phyloP scores from a whole-genome alignment of 2,888 invertebrate genomes.

The Sinohyriopsis cumingii region DNA sequence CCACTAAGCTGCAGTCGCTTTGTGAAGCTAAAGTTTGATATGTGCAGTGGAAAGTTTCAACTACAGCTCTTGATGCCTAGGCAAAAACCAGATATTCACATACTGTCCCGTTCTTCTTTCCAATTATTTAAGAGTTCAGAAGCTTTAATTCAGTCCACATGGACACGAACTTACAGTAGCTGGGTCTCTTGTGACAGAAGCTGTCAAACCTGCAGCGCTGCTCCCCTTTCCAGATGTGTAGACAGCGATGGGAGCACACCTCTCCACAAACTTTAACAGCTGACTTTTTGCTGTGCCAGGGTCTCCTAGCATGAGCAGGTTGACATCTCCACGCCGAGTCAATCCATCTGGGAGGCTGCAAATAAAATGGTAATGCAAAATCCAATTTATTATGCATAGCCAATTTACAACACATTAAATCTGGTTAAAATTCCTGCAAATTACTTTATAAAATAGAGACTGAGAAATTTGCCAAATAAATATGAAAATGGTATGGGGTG shows the following conservation, averaged over 20 bases:
- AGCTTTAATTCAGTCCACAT: too few species aligned
- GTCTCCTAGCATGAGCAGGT: slow-evolving; percentile 94
- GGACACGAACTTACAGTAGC: slow-evolving; percentile 79
- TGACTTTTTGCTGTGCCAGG: slow-evolving; percentile 99
- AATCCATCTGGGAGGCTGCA: slow-evolving; percentile 91
- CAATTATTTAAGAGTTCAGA: too few species aligned
- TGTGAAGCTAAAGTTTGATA: too few species aligned
- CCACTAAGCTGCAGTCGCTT: too few species aligned
- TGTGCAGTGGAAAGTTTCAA: too few species aligned
- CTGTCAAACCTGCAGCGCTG: slow-evolving; percentile 98
- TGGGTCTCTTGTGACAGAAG: slow-evolving; percentile 96
- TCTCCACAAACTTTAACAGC: slow-evolving; percentile 96
- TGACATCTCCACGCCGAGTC: slow-evolving; percentile 96
- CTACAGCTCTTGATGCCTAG: too few species aligned
- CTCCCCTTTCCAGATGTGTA: slow-evolving; percentile 99
- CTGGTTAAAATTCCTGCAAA: too few species aligned
- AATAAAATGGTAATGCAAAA: not conserved
- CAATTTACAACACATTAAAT: not conserved
- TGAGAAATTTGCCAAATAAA: not conserved
- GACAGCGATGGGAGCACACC: slow-evolving; percentile 91
- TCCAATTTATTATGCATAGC: not conserved
- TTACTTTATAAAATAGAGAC: not conserved
- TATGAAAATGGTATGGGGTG: too few species aligned
- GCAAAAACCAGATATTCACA: too few species aligned
- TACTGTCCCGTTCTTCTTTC: too few species aligned